Evolutionary conservation across 2,113 vertebrate species (phyloP), one percentile per base, ranked within the genome.

Genomic region (Furnarius figulus): DNA sequence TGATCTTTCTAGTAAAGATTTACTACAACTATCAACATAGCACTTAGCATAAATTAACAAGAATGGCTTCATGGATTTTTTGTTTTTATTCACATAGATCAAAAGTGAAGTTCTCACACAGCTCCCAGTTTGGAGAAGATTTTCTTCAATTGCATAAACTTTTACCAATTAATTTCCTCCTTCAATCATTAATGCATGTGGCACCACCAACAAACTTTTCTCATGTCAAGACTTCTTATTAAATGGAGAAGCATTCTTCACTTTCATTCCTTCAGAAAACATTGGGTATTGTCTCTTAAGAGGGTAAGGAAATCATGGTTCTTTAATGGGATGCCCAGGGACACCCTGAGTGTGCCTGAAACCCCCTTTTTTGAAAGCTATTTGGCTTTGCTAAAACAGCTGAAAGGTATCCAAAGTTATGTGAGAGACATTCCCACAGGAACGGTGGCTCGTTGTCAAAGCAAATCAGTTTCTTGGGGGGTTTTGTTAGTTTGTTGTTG

Each of bases 1-100:
- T 83, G 95, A 94, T 90, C 85, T 93, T 81, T 67, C 0, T 0
- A 74, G 87, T 50, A 88, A 89, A 89, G 96, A 96, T 94, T 91
- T 95, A 89, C 78, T 90, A 42, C 87, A 89, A 40, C 89, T 90
- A 87, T 94, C 81, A 94, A 65, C 59, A 65, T n/a, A 92, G 67
- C 66, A 93, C 72, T 94, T 91, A 89, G 14, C 73, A 94, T 93
- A 94, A 90, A 92, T 94, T 96, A 95, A 91, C 46, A 78, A 91
- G 78, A 89, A 93, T 35, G 42, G 65, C n/a, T 95, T 79, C 44
- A 81, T 91, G 76, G 90, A 95, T 92, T 92, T 83, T 78, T 92
- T 79, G 25, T 0, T 94, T 88, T 85, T 75, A 53, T 88, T 73
- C 68, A 61, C 66, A 79, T 88, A 91, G 68, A 82, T 90, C 91